A percentile compares a stretch with the other conserved stretches of the same genome.
Evolutionary conservation across 2,888 invertebrate genomes (phyloP).

Genomic region (Meiosimyza platycephala): DNA sequence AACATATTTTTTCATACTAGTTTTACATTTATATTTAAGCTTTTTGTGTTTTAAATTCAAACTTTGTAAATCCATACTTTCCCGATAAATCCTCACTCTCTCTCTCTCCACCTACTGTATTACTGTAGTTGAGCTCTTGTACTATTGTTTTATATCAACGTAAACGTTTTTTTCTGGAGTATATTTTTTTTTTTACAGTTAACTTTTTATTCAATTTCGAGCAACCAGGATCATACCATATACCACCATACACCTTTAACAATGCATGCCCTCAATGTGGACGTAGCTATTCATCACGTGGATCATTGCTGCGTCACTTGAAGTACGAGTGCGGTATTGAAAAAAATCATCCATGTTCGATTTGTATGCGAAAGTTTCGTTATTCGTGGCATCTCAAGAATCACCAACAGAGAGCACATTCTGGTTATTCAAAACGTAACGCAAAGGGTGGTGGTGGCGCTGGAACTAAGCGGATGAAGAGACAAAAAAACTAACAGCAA

Average conservation of each 20-base stretch:
- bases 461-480: neutral
- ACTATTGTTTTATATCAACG: too few relatives aligned
- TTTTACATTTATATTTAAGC: too few relatives aligned
- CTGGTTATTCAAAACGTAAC: neutral
- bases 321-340: conserved; percentile 62
- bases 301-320: conserved; percentile 53
- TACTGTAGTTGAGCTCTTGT: too few relatives aligned
- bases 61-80: too few relatives aligned
- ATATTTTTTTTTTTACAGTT: too few relatives aligned
- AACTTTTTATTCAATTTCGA: conserved; percentile 37
- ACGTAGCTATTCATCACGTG: conserved; percentile 51
- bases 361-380: conserved; percentile 65
- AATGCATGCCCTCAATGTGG: conserved; percentile 48
- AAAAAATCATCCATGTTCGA: conserved; percentile 63
- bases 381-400: conserved; percentile 69
- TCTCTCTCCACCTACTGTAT: too few relatives aligned
- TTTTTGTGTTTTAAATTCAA: too few relatives aligned
- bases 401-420: conserved; percentile 68
- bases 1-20: too few relatives aligned
- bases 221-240: neutral
- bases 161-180: too few relatives aligned
- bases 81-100: too few relatives aligned
- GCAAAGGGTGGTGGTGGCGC: neutral
- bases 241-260: conserved; percentile 9
- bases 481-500: neutral